These are phyloP conservation scores for Microcebus tavaratra DNA, from an alignment of 2,113 vertebrate genomes.

Conservation along the genomic window DNA sequence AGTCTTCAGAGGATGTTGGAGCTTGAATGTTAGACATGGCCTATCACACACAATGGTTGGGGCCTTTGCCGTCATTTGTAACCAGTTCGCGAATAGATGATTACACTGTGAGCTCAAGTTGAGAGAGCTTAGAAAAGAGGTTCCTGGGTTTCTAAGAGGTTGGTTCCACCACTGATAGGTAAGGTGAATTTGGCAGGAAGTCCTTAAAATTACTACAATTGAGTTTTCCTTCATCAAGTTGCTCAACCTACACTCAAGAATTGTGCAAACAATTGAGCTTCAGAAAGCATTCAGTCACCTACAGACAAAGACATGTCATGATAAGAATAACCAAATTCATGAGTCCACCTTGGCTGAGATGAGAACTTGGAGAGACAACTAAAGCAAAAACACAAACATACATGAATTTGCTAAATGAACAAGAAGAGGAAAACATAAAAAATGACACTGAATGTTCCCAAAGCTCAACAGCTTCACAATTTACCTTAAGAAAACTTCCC, in stretches of 20 bases:
- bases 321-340: not conserved
- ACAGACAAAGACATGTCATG: not conserved
- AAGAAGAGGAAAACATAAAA: constrained; percentile 22
- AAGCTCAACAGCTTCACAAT: not conserved
- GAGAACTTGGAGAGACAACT: constrained; percentile 37
- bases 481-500: not conserved
- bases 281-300: not conserved
- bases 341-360: not conserved
- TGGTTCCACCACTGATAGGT: not conserved
- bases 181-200: constrained; percentile 11
- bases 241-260: constrained; percentile 22
- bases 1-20: not conserved
- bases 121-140: constrained; percentile 1
- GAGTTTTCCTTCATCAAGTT: constrained; percentile 3
- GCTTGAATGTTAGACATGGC: not conserved
- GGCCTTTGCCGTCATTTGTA: not conserved
- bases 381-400: constrained; percentile 22
- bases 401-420: not conserved
- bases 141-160: not conserved
- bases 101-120: not conserved
- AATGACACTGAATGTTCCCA: not conserved
- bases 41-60: not conserved
- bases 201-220: not conserved
- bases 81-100: constrained; percentile 16
- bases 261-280: not conserved